These are phyloP conservation scores for Trichechus manatus DNA, from an alignment of 2,113 vertebrate genomes.

Conservation along the genomic window DNA sequence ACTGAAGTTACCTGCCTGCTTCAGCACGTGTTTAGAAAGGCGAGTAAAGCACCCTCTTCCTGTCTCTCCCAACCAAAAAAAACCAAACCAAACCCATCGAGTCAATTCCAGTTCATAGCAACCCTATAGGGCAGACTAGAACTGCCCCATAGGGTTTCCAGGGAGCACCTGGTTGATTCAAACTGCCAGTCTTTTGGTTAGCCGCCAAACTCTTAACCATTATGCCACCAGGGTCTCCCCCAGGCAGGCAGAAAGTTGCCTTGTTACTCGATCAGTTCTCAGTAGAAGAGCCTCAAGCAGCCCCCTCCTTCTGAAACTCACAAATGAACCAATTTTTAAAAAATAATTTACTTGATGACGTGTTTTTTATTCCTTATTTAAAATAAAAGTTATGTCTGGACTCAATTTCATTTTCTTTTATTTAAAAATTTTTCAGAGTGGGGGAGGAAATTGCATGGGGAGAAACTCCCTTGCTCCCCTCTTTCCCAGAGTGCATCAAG, in stretches of 20 bases:
- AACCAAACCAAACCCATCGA: too few relatives aligned
- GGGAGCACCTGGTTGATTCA: too few relatives aligned
- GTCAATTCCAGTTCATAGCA: too few relatives aligned
- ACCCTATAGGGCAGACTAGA: too few relatives aligned
- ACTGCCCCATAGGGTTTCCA: too few relatives aligned
- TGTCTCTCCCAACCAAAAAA: not conserved
- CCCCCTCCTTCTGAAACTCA: not conserved
- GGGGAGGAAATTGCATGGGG: not conserved
- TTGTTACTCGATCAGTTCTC: not conserved
- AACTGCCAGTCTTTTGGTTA: too few relatives aligned
- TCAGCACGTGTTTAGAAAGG: not conserved
- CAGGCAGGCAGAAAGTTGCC: not conserved
- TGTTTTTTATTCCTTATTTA: constrained; percentile 20
- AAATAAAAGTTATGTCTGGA: not conserved
- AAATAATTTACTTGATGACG: not conserved
- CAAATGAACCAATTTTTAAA: not conserved
- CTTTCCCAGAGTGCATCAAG: not conserved
- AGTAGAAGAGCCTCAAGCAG: not conserved
- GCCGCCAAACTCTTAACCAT: too few relatives aligned
- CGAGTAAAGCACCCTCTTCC: not conserved
- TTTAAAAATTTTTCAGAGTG: constrained; percentile 12
- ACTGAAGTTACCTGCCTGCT: not conserved
- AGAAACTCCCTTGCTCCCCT: not conserved
- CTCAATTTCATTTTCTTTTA: not conserved
- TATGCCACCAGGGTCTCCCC: too few relatives aligned